Conservation (phyloP, 2,113 vertebrate genomes). For the Raja brachyura region DNA sequence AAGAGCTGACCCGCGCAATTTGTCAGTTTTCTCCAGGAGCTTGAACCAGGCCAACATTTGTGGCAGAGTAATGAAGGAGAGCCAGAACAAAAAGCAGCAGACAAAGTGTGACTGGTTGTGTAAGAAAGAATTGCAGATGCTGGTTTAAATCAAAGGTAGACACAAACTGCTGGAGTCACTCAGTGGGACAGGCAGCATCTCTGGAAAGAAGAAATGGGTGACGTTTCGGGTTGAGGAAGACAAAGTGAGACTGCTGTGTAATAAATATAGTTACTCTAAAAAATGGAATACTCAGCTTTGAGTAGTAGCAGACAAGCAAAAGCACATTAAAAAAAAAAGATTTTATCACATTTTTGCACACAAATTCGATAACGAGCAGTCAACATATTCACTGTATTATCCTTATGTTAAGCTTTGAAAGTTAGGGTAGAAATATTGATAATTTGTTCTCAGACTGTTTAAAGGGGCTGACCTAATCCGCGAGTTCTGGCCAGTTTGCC, state of each 20-base stretch:
- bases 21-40: too few relatives aligned
- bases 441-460: neutral
- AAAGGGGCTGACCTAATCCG: too few relatives aligned
- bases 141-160: too few relatives aligned
- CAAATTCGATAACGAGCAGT: neutral
- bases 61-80: neutral
- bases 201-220: too few relatives aligned
- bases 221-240: too few relatives aligned
- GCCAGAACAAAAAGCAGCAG: neutral
- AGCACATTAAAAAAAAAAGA: neutral
- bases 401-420: too few relatives aligned
- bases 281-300: neutral
- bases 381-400: neutral
- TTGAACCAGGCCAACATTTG: neutral
- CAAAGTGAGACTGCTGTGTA: neutral
- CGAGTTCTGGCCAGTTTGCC: too few relatives aligned
- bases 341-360: neutral
- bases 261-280: neutral
- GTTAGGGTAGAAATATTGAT: neutral
- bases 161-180: too few relatives aligned
- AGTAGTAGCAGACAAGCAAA: neutral
- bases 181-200: too few relatives aligned
- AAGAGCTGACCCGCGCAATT: too few relatives aligned
- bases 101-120: neutral
- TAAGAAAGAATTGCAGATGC: too few relatives aligned